phyloP scores from a whole-genome alignment of 2,888 invertebrate species.

The Anarsia innoxiella region DNA sequence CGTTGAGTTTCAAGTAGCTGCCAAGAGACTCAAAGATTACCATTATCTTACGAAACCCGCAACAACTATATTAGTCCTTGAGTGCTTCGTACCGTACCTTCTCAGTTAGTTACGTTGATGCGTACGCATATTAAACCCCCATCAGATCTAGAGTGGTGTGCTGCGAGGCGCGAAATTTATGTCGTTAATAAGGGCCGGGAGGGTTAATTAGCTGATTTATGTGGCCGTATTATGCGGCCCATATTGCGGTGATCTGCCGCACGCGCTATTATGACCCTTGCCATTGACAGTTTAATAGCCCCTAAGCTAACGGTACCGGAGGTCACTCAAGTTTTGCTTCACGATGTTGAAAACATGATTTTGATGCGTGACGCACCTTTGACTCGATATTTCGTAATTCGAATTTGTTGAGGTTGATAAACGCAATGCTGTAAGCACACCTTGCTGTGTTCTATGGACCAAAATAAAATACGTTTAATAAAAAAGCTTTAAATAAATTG shows the following conservation, averaged over 20 bases:
- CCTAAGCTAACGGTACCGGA: conserved; percentile 28
- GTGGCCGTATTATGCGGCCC: conserved; percentile 46
- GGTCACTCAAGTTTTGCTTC: conserved; percentile 24
- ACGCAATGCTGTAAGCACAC: no score
- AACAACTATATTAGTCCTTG: conserved; percentile 18
- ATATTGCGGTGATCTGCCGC: conserved; percentile 50
- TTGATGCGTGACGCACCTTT: conserved; percentile 31
- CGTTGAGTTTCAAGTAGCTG: not conserved
- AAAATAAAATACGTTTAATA: no score
- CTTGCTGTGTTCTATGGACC: no score
- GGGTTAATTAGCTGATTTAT: conserved; percentile 73
- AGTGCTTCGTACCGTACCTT: conserved; percentile 4
- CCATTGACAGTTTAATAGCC: conserved; percentile 61
- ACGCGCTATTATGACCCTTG: conserved; percentile 52
- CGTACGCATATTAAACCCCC: conserved; percentile 54
- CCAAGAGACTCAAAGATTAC: conserved; percentile 14
- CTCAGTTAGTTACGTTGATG: conserved; percentile 23
- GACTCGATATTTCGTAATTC: conserved; percentile 8
- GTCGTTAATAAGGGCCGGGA: conserved; percentile 67
- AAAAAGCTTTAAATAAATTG: no score
- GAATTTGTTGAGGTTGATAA: not conserved
- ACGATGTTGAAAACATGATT: conserved; percentile 37
- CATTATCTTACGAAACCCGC: conserved; percentile 19
- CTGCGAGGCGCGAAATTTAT: conserved; percentile 63
- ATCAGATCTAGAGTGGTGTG: conserved; percentile 52